Percentiles rank a stretch among this genome's conserved stretches.
Conservation (phyloP, 2,797 vertebrate genomes). For the Myiotriccus ornatus region DNA sequence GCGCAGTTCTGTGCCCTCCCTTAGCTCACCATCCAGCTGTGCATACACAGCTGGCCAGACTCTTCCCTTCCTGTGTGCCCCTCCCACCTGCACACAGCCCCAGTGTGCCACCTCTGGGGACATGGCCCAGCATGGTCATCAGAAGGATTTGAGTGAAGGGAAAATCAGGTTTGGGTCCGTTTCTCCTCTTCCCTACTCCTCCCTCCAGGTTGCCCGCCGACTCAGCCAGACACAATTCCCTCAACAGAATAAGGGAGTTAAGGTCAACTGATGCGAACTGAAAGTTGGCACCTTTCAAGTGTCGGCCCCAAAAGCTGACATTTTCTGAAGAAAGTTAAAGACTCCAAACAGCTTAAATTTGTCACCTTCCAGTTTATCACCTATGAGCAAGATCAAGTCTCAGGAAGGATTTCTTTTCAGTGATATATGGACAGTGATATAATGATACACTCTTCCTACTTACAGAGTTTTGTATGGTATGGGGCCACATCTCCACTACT, state of each 20-base stretch:
- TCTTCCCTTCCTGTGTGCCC: neutral
- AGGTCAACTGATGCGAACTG: neutral
- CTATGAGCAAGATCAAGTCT: neutral
- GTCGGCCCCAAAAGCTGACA: neutral
- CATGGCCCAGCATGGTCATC: neutral
- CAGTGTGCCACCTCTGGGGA: neutral
- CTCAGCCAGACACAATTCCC: neutral
- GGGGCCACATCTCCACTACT: rapidly evolving
- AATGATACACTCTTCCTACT: neutral
- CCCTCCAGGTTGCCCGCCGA: neutral
- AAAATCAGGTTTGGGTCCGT: neutral
- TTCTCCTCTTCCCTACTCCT: neutral
- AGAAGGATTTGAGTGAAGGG: neutral
- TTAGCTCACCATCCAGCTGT: neutral
- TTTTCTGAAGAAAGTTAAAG: neutral
- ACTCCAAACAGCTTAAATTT: neutral
- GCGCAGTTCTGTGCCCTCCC: neutral
- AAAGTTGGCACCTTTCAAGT: neutral
- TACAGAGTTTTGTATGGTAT: neutral
- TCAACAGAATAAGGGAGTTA: neutral
- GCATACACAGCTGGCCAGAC: neutral
- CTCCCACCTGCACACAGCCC: neutral
- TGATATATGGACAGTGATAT: rapidly evolving
- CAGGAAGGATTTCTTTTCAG: neutral
- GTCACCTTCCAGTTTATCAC: neutral